Percentiles rank a stretch among this genome's conserved stretches.
Conservation (phyloP, 92 coral and sea anemone genomes). For the Plumapathes pennacea region DNA sequence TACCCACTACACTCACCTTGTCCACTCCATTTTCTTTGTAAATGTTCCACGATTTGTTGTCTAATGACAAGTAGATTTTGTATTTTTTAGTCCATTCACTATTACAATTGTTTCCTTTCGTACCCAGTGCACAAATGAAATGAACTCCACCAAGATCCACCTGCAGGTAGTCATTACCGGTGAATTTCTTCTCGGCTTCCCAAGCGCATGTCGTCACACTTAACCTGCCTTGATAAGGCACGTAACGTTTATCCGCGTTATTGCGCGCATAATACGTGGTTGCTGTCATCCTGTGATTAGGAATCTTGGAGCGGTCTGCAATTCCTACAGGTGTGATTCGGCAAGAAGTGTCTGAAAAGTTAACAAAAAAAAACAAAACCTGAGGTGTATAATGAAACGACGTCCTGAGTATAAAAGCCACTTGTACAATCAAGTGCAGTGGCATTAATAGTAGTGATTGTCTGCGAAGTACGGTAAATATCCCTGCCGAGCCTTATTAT, state of each 20-base stretch:
- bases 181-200: constrained; percentile 2
- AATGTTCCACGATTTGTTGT: neutral
- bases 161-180: constrained; percentile 11
- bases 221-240: neutral
- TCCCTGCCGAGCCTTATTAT: too few species aligned
- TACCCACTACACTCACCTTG: neutral
- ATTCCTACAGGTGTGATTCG: neutral
- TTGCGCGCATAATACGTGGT: neutral
- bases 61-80: neutral
- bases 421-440: too few species aligned
- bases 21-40: constrained; percentile 12
- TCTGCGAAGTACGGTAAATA: too few species aligned
- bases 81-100: neutral
- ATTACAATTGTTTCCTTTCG: neutral
- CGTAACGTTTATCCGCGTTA: neutral
- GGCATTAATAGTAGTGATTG: too few species aligned
- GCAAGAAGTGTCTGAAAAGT: too few species aligned
- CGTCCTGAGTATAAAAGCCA: too few species aligned
- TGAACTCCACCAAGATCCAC: constrained; percentile 10
- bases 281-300: constrained; percentile 7
- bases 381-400: too few species aligned
- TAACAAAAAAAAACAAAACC: too few species aligned
- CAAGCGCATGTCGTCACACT: neutral
- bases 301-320: neutral
- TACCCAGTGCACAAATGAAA: constrained; percentile 2